Conservation (phyloP, 2,888 invertebrate species). For the Andrena trimmerana region DNA sequence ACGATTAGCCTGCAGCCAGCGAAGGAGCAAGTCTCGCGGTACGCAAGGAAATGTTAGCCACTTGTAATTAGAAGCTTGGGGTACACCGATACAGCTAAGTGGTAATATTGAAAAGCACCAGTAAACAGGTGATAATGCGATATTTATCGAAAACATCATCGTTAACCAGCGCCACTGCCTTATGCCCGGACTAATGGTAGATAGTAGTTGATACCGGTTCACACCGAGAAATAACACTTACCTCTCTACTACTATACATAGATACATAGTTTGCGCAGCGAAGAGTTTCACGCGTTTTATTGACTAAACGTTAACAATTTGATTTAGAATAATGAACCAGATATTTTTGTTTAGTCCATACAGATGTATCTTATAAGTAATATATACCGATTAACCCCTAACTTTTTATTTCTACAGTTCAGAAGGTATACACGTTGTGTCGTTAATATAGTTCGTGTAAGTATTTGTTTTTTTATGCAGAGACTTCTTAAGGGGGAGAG, state of each 20-base stretch:
- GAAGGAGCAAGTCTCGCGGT: background rate
- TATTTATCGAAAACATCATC: constrained; percentile 14
- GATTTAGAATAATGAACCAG: too few relatives aligned
- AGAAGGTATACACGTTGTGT: too few relatives aligned
- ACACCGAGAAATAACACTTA: background rate
- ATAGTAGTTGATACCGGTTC: constrained; percentile 20
- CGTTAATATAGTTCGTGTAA: too few relatives aligned
- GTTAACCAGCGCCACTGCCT: constrained; percentile 6
- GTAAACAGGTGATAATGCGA: constrained; percentile 28
- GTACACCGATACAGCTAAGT: constrained; percentile 9
- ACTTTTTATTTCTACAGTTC: too few relatives aligned
- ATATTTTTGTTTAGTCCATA: too few relatives aligned
- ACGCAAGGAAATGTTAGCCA: background rate
- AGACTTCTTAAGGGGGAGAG: too few relatives aligned
- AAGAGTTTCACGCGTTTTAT: too few relatives aligned
- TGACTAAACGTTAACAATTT: too few relatives aligned
- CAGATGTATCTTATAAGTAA: too few relatives aligned
- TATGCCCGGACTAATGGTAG: background rate
- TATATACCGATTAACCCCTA: too few relatives aligned
- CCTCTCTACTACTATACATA: background rate
- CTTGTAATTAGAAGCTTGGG: background rate
- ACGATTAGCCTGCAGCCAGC: background rate
- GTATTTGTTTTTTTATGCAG: too few relatives aligned
- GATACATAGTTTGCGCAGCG: too few relatives aligned
- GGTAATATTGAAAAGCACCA: constrained; percentile 8